These are phyloP conservation scores for Phymanthus crucifer DNA, from an alignment of 92 coral and sea anemone species.

Conservation along the genomic window DNA sequence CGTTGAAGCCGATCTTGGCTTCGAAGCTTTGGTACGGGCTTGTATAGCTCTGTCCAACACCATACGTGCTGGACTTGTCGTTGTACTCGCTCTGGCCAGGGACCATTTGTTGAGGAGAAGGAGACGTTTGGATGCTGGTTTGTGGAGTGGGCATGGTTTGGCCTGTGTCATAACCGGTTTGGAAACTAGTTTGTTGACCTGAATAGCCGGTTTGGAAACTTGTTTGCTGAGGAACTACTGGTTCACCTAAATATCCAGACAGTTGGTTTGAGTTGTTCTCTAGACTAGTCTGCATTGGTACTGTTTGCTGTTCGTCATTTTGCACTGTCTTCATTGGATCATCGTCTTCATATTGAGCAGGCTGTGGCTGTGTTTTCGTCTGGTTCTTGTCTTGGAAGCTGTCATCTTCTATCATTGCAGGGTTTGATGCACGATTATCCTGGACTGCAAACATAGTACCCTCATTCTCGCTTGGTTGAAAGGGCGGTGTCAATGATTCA, in stretches of 20 bases:
- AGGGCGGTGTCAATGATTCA: background rate
- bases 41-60: slow-evolving; percentile 5
- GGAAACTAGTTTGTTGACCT: background rate
- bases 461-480: background rate
- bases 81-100: background rate
- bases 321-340: background rate
- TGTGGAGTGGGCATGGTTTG: background rate
- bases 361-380: background rate
- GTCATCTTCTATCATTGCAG: background rate
- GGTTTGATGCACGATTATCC: background rate
- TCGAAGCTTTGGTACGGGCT: background rate
- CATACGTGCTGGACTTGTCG: background rate
- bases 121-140: background rate
- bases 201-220: background rate
- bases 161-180: background rate
- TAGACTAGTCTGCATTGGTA: background rate
- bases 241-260: too few relatives aligned
- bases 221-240: background rate
- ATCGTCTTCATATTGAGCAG: background rate
- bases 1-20: slow-evolving; percentile 26
- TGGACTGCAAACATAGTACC: background rate
- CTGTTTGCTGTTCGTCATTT: background rate
- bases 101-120: background rate
- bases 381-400: background rate
- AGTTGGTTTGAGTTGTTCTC: background rate